Evolutionary conservation across 1,140 invertebrate genomes (phyloP), one percentile per base, ranked within the genome.

Genomic region (Temnothorax curvispinosus): DNA sequence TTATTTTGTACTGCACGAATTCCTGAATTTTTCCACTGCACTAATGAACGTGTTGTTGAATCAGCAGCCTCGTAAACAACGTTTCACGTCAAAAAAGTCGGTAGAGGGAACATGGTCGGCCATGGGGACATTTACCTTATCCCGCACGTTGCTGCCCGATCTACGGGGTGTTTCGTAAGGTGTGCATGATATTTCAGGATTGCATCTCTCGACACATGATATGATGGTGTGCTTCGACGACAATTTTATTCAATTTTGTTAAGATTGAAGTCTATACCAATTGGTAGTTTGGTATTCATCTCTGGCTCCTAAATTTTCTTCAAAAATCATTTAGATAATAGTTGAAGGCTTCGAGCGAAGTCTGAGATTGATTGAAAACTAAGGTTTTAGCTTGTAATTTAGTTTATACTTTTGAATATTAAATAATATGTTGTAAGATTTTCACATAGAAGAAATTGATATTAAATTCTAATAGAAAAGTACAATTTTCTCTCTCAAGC

Each of bases 161-260:
- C 44, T 74, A 75, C 80, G 41, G 54, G 69, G 54, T 75, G 80
- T 84, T 84, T 84, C 69, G 80, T 91, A 91, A 90, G 85, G 85
- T 32, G 82, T 67, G 64, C 54, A 65, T 35, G 87, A 72, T 62
- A 15, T 32, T 64, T 18, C 11, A 7, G 50, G 6, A 71, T 71
- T 81, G 32, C 67, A 32, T 13, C 18, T 69, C 52, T 44, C 21
- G 64, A 71, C 18, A 13, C n/a, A 41, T 21, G 54, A 71, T 58
- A 44, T 4, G 65, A 32, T 27, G 35, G 35, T 41, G 18, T 65
- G 38, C 27, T 32, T n/a, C 9, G 2, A 35, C 21, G 7, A 52
- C 0, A n/a, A 44, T n/a, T 64, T 78, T 18, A 18, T 60, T 76
- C 9, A 8, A 76, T 76, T 54, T 13, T 41, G 9, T 44, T 47